Conservation (phyloP, 2,113 vertebrate genomes). For the Hippoglossus stenolepis region DNA sequence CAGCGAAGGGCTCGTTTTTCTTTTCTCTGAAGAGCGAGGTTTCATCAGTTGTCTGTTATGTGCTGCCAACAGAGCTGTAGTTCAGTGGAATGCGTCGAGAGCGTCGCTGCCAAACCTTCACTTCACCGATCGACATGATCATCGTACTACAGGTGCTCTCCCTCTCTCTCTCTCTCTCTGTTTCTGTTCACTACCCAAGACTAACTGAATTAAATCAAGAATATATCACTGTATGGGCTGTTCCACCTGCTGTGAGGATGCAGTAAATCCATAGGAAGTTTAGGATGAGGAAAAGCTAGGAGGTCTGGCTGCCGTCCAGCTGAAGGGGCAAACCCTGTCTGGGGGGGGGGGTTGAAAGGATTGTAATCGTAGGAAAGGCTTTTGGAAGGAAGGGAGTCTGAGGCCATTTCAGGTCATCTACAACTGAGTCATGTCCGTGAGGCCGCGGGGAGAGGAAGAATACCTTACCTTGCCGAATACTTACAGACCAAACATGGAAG, state of each 20-base stretch:
- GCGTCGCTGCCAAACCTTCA: slow-evolving; percentile 41
- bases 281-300: slow-evolving; percentile 8
- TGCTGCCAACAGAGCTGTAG: slow-evolving; percentile 66
- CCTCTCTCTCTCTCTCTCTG: not conserved
- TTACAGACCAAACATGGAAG: slow-evolving; percentile 15
- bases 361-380: slow-evolving; percentile 39
- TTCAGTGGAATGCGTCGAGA: slow-evolving; percentile 54
- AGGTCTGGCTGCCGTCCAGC: slow-evolving; percentile 28
- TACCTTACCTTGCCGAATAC: slow-evolving; percentile 20
- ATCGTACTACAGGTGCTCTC: slow-evolving; percentile 41
- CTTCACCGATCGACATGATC: slow-evolving; percentile 44
- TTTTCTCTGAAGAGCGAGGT: slow-evolving; percentile 53
- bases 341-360: not conserved
- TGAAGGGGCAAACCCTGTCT: slow-evolving; percentile 11
- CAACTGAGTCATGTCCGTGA: slow-evolving; percentile 12
- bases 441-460: not conserved
- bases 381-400: slow-evolving; percentile 17
- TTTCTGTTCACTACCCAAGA: not conserved
- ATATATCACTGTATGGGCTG: slow-evolving; percentile 11
- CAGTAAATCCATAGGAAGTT: slow-evolving; percentile 25
- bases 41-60: slow-evolving; percentile 59
- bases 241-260: slow-evolving; percentile 30
- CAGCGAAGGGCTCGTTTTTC: slow-evolving; percentile 32
- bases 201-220: slow-evolving; percentile 7
- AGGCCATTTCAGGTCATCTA: slow-evolving; percentile 40